Base-by-base conservation (phyloP, 2,888 invertebrate species). In the Ectemnius lituratus region DNA sequence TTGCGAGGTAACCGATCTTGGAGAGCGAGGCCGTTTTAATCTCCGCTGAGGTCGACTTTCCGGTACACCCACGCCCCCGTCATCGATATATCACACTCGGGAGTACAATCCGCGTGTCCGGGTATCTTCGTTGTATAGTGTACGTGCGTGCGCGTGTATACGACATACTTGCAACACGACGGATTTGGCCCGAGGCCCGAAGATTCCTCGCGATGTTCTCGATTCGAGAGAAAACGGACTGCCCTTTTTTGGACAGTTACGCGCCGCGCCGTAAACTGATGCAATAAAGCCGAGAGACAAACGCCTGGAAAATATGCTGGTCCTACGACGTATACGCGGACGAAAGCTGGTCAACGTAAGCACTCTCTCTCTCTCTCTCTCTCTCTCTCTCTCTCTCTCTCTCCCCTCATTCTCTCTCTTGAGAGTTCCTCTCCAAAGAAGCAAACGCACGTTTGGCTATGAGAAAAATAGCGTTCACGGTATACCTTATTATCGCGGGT, bases 1-100 rank as follows among this genome's bases (percentile, higher is more conserved):
- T 61, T 37, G 37, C 37, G 37, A 37, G 37, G 37, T 37, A 37
- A 52, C 16, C 16, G 52, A 16, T 52, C 52, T 14, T 14, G 52
- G 52, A 6, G 52, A 6, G 52, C 52, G 78, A 74, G 78, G 80
- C 73, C 80, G 75, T 78, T 80, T 81, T 78, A 78, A 78, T 78
- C 78, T 76, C 70, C 74, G 64, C 56, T 73, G 80, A 79, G 84
- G 76, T 85, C 84, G 79, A 75, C 76, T 80, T 80, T 82, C 80
- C 67, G 80, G 70, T 79, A 79, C 83, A 76, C 84, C 84, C 81
- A 84, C 84, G 82, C 76, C 66, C 67, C 78, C 78, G 82, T 83
- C 84, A 84, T 82, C 83, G 83, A 81, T 79, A 85, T 83, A 84
- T 84, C 82, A 81, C 75, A 74, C 14, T 4, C 69, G 71, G 58